Percentiles rank a stretch among this genome's conserved stretches.
Evolutionary conservation across 2,113 vertebrate genomes (phyloP).

Genomic region (Pseudorectes ferrugineus): DNA sequence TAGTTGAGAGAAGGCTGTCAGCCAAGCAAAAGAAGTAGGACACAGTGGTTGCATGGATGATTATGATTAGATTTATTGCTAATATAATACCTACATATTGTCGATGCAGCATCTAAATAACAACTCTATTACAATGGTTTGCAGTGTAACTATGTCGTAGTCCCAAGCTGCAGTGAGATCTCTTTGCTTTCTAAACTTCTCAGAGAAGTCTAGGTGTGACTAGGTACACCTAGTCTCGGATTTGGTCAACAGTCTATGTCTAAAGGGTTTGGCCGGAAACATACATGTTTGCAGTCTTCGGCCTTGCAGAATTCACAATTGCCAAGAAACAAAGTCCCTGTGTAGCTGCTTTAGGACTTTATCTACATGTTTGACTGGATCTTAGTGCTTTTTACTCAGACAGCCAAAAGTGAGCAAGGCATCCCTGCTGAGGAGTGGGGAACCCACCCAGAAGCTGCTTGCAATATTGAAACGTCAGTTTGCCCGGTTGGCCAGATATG

Average conservation of each 20-base stretch:
- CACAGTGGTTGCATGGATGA: too few species aligned
- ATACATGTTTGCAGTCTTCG: background rate
- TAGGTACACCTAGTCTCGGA: too few species aligned
- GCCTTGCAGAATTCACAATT: background rate
- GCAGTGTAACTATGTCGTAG: background rate
- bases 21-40: background rate
- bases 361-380: background rate
- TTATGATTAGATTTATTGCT: background rate
- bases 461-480: background rate
- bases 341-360: background rate
- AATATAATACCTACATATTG: background rate
- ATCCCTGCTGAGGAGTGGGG: background rate
- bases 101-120: background rate
- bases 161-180: background rate
- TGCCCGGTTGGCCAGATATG: background rate
- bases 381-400: background rate
- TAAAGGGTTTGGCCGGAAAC: background rate
- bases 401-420: background rate
- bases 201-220: too few species aligned
- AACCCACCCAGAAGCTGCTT: background rate
- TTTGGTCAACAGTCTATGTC: background rate
- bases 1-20: background rate
- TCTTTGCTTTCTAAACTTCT: background rate
- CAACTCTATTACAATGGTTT: background rate
- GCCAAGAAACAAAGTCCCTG: background rate